phyloP scores from a whole-genome alignment of 2,888 invertebrate species.

The Caenorhabditis becei region DNA sequence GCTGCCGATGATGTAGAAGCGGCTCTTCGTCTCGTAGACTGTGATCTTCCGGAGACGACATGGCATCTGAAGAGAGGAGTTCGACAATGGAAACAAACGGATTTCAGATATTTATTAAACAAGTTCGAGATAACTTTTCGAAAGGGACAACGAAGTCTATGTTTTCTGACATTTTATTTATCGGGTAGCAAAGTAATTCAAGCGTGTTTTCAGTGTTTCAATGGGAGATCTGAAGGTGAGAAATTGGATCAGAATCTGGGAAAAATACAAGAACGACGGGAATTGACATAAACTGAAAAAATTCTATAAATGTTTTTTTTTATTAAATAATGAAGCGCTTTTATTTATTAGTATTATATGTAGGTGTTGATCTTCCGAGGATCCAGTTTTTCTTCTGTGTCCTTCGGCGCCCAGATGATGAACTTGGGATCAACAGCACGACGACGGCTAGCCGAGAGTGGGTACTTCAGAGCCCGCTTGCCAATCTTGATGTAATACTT shows the following conservation, averaged over 20 bases:
- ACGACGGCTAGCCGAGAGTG: slow-evolving; percentile 62
- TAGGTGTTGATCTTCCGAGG: slow-evolving; percentile 66
- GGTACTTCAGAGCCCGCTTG: slow-evolving; percentile 68
- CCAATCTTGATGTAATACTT: slow-evolving; percentile 67
- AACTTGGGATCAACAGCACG: slow-evolving; percentile 32
- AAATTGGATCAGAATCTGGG: no score
- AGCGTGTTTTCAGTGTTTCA: no score
- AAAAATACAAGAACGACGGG: no score
- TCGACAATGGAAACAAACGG: not conserved
- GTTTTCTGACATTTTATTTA: no score
- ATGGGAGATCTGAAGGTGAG: no score
- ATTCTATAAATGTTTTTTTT: no score
- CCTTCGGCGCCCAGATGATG: not conserved
- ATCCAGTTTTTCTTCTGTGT: slow-evolving; percentile 43
- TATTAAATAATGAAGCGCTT: no score
- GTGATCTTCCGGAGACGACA: slow-evolving; percentile 72
- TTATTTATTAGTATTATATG: slow-evolving; percentile 45
- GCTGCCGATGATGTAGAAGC: slow-evolving; percentile 95
- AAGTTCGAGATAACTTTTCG: no score
- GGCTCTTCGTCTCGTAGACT: slow-evolving; percentile 83
- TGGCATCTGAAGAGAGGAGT: slow-evolving; percentile 57
- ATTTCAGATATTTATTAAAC: not conserved
- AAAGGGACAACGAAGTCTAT: no score
- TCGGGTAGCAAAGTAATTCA: no score
- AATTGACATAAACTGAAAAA: no score